A percentile compares a stretch with the other conserved stretches of the same genome.
Conservation (phyloP, 2,888 invertebrate species). For the Sminthurinus aureus region DNA sequence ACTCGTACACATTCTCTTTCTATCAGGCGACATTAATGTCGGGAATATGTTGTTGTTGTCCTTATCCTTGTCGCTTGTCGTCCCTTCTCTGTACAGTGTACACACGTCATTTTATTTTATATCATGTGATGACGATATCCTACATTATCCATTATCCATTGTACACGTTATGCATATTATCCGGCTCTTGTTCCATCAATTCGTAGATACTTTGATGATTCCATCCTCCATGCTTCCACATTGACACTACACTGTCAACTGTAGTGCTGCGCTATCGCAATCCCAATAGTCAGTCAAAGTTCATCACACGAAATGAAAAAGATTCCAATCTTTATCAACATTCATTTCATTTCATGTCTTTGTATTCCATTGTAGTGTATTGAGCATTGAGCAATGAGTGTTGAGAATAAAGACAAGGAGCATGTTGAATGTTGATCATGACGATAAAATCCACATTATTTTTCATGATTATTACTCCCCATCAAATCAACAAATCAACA, state of each 20-base stretch:
- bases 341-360: slow-evolving; percentile 28
- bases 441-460: background rate
- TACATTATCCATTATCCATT: background rate
- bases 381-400: background rate
- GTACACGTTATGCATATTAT: no score
- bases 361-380: background rate
- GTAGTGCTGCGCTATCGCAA: background rate
- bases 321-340: slow-evolving; percentile 36
- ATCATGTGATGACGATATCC: background rate
- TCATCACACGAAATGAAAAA: slow-evolving; percentile 29
- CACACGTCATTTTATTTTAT: background rate
- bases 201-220: no score
- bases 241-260: no score
- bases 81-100: no score
- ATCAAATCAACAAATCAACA: background rate
- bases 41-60: background rate
- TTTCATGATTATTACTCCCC: background rate
- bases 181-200: no score
- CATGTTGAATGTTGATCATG: background rate
- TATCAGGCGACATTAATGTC: background rate
- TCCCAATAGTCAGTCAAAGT: slow-evolving; percentile 27
- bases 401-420: no score
- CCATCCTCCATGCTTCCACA: no score
- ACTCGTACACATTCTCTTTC: background rate
- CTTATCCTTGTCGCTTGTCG: background rate